phyloP scores from a whole-genome alignment of 2,888 invertebrate species.

The Eupithecia vulgata region DNA sequence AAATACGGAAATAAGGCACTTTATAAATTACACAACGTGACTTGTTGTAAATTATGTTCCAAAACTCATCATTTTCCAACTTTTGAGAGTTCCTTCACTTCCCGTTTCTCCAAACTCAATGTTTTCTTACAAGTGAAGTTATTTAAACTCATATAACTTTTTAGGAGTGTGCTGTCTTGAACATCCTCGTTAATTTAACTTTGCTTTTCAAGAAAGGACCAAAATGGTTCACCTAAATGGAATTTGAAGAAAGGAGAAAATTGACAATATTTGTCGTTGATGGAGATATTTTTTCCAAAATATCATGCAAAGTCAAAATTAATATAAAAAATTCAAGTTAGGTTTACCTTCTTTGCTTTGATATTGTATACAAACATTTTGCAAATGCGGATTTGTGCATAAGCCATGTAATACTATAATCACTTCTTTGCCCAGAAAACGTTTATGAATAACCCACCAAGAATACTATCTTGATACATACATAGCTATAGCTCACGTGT shows the following conservation, averaged over 20 bases:
- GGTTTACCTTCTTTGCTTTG: no score
- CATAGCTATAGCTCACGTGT: conserved; percentile 64
- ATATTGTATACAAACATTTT: no score
- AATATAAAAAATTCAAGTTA: no score
- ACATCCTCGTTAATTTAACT: neutral
- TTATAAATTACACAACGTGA: neutral
- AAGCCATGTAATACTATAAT: neutral
- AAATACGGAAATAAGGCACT: neutral
- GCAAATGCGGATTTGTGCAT: no score
- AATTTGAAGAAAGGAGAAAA: neutral
- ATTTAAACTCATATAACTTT: conserved; percentile 29
- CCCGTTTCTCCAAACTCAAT: conserved; percentile 17
- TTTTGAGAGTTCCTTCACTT: conserved; percentile 17
- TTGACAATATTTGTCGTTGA: neutral
- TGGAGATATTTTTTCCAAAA: neutral
- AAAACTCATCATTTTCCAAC: conserved; percentile 18
- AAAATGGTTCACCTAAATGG: neutral
- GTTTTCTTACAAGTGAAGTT: conserved; percentile 23
- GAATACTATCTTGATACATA: neutral
- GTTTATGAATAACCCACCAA: neutral
- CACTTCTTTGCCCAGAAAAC: neutral
- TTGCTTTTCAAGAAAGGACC: neutral
- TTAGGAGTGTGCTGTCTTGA: conserved; percentile 16
- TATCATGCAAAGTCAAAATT: neutral
- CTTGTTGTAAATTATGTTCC: neutral